Conservation (phyloP, 2,888 invertebrate species). For the Leucophora obtusa region DNA sequence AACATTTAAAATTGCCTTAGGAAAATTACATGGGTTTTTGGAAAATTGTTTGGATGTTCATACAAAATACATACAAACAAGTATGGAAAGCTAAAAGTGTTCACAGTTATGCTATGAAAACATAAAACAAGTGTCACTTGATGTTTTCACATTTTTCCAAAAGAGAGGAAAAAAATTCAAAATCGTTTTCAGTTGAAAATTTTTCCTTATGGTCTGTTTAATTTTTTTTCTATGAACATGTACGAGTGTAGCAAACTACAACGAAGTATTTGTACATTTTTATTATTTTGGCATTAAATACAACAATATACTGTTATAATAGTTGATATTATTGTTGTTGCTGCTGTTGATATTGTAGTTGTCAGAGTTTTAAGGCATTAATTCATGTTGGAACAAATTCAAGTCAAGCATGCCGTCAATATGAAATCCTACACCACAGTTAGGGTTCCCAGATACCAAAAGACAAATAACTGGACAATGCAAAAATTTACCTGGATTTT, state of each 20-base stretch:
- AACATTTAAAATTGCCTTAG: constrained; percentile 42
- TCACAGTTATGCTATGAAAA: constrained; percentile 56
- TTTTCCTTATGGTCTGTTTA: constrained; percentile 24
- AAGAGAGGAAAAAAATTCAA: constrained; percentile 13
- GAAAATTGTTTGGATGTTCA: constrained; percentile 25
- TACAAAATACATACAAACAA: constrained; percentile 35
- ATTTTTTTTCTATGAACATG: background rate
- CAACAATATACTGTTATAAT: constrained; percentile 45
- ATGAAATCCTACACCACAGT: too few relatives aligned
- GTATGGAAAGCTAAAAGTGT: constrained; percentile 56
- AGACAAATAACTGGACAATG: too few relatives aligned
- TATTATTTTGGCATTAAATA: constrained; percentile 59
- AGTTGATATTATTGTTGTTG: constrained; percentile 27
- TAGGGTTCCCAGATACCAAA: too few relatives aligned
- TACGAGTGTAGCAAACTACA: constrained; percentile 9
- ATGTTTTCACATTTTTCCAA: constrained; percentile 55
- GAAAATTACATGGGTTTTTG: constrained; percentile 30
- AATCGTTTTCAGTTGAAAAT: background rate
- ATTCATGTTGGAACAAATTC: too few relatives aligned
- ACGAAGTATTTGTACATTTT: constrained; percentile 53
- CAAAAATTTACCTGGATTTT: too few relatives aligned
- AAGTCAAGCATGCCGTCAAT: too few relatives aligned
- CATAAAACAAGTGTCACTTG: constrained; percentile 60
- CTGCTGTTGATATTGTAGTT: background rate
- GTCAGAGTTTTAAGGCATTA: background rate